Percentiles rank a stretch among this genome's conserved stretches.
Conservation (phyloP, 2,888 invertebrate genomes). For the Tipula lateralis region DNA sequence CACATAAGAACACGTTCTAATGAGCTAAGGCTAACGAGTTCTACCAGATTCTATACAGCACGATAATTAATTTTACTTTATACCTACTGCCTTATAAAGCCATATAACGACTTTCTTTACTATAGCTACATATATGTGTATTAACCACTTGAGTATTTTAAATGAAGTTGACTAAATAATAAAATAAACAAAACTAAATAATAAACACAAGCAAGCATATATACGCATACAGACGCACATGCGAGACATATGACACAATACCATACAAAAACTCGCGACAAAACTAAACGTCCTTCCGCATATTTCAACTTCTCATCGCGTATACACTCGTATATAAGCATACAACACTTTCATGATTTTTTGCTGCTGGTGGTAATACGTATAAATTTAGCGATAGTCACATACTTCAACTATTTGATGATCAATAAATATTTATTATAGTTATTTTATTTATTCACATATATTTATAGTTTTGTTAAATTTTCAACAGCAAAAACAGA, state of each 20-base stretch:
- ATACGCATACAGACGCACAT: no score
- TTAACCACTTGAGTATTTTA: background rate
- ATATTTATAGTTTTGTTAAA: background rate
- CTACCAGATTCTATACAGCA: background rate
- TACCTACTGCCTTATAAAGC: constrained; percentile 6
- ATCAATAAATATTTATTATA: background rate
- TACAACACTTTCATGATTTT: background rate
- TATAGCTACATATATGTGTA: background rate
- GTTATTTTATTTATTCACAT: background rate
- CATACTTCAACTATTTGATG: constrained; percentile 1
- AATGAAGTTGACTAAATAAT: background rate
- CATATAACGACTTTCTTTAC: background rate
- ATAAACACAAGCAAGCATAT: background rate
- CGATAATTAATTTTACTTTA: background rate
- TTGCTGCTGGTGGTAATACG: background rate
- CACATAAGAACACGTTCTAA: background rate
- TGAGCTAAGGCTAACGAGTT: background rate
- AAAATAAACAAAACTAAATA: background rate
- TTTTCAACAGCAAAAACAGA: background rate
- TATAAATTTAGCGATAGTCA: background rate
- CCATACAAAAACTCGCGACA: background rate
- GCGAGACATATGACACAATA: background rate
- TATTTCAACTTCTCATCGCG: background rate
- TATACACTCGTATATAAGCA: background rate
- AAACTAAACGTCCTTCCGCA: constrained; percentile 24